A percentile compares a stretch with the other conserved stretches of the same genome.
Evolutionary conservation across 2,888 invertebrate genomes (phyloP).

Genomic region (Cosmia pyralina): DNA sequence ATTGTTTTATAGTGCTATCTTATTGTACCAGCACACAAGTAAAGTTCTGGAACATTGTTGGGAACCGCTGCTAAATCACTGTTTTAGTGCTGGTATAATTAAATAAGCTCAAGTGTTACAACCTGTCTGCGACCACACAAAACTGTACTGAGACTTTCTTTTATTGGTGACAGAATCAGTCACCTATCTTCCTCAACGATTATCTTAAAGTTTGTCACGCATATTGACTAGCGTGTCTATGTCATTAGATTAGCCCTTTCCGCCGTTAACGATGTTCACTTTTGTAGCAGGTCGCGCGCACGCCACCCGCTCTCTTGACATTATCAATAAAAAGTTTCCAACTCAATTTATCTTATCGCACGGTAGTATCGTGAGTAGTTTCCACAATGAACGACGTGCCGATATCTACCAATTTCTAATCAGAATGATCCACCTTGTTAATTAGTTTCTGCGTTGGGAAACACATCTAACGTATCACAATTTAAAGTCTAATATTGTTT

Average conservation of each 20-base stretch:
- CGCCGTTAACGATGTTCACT: slow-evolving; percentile 66
- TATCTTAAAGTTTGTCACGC: slow-evolving; percentile 52
- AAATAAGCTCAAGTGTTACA: background rate
- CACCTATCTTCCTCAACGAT: slow-evolving; percentile 33
- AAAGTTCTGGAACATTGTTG: background rate
- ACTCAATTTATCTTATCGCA: slow-evolving; percentile 88
- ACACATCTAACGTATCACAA: slow-evolving; percentile 59
- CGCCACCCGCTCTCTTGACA: slow-evolving; percentile 79
- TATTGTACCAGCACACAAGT: slow-evolving; percentile 3
- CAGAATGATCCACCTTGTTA: slow-evolving; percentile 89
- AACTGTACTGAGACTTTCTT: background rate
- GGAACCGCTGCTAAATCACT: background rate
- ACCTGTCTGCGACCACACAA: background rate
- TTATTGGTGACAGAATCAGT: slow-evolving; percentile 16
- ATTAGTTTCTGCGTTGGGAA: slow-evolving; percentile 75
- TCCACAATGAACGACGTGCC: slow-evolving; percentile 89
- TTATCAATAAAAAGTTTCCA: slow-evolving; percentile 87
- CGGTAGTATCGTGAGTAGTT: slow-evolving; percentile 88
- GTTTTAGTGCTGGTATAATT: background rate
- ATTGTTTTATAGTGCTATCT: slow-evolving; percentile 27
- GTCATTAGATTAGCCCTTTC: slow-evolving; percentile 54
- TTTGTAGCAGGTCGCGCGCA: slow-evolving; percentile 69
- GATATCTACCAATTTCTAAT: slow-evolving; percentile 90
- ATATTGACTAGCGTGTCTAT: slow-evolving; percentile 57
- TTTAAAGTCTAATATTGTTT: slow-evolving; percentile 75